Evolutionary conservation across 1,140 invertebrate genomes (phyloP), one percentile per base, ranked within the genome.

Genomic region (Elymnias hypermnestra): DNA sequence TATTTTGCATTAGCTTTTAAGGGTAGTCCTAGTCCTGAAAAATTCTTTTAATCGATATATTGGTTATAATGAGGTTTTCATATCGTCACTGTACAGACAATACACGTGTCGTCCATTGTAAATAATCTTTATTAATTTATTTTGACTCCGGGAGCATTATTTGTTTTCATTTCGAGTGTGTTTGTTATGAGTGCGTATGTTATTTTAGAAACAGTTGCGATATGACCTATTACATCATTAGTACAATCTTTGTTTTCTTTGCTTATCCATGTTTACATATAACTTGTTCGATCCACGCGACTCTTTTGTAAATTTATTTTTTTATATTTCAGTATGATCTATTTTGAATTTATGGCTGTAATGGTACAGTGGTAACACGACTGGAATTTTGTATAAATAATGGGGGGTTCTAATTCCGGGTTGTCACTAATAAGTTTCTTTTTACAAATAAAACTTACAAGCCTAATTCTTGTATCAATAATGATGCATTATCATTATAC

Each of bases 71-170:
- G n/a, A n/a, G n/a, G n/a, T n/a, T n/a, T n/a, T n/a, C n/a, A n/a
- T n/a, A n/a, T n/a, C 9, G 5, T 22, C 8, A 22, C 5, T 6
- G 13, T 2, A 28, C 9, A 28, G 9, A 3, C 21, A 23, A 9
- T 57, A 52, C 56, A 65, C 54, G 62, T 57, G 52, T 47, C 46
- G 23, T 18, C 12, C 12, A 21, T 50, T 45, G 47, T 36, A 54
- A 57, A 33, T 47, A 39, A 44, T 61, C 40, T 52, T 56, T 54
- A 51, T 57, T 60, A 51, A 59, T 58, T 54, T 53, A 60, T 51
- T 41, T 58, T 44, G 51, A 52, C 44, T 42, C 35, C 33, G 63
- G 66, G 66, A 67, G 63, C 44, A 61, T 19, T 67, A 57, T 69
- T 71, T 66, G 43, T 63, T 58, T 62, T 57, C 35, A 43, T 43